phyloP scores from a whole-genome alignment of 2,113 vertebrate species.

The Saccopteryx bilineata region DNA sequence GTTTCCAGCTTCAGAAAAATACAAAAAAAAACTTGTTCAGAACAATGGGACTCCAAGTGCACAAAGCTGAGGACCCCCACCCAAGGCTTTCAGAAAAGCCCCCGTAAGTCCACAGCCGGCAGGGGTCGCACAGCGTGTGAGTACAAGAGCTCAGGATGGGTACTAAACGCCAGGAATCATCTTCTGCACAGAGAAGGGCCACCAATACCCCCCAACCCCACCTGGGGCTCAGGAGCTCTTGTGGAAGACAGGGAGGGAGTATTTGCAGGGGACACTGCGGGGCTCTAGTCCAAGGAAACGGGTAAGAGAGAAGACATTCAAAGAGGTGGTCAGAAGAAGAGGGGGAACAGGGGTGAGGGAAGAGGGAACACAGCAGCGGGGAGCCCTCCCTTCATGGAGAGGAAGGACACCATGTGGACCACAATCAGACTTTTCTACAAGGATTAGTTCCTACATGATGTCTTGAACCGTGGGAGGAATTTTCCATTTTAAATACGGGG shows the following conservation, averaged over 20 bases:
- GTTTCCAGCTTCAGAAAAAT: too few relatives aligned
- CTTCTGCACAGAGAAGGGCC: neutral
- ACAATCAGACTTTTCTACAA: neutral
- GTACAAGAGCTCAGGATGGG: too few relatives aligned
- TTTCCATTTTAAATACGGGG: neutral
- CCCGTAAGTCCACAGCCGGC: fast-evolving
- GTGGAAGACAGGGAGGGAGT: too few relatives aligned
- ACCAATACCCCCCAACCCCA: fast-evolving
- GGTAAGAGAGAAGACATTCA: neutral
- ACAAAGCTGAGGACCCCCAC: too few relatives aligned
- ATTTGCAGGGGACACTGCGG: fast-evolving
- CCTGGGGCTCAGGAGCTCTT: neutral
- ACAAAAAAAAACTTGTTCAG: too few relatives aligned
- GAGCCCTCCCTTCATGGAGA: neutral
- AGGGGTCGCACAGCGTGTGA: fast-evolving
- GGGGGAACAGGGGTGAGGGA: too few relatives aligned
- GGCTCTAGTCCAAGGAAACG: neutral
- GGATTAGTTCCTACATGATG: neutral
- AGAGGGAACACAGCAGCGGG: neutral
- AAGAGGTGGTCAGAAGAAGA: fast-evolving
- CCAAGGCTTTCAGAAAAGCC: neutral
- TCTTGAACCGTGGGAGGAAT: neutral
- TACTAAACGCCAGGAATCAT: fast-evolving
- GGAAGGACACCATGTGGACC: too few relatives aligned
- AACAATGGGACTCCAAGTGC: neutral